Percentiles rank a stretch among this genome's conserved stretches.
Evolutionary conservation across 2,888 invertebrate genomes (phyloP).

Genomic region (Cerastis leucographa): DNA sequence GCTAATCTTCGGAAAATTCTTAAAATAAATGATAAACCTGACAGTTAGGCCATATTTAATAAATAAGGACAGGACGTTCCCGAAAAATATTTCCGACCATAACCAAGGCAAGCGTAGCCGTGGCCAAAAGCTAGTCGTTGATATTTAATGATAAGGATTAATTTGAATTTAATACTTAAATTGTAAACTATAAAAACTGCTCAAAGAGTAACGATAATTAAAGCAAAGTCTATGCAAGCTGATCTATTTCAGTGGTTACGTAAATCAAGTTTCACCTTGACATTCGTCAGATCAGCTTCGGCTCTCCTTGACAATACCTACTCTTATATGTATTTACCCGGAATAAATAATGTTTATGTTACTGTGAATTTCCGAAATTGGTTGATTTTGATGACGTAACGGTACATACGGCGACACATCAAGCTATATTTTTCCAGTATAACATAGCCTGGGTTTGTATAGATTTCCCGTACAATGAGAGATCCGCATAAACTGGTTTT

Average conservation of each 20-base stretch:
- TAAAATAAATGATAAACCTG: neutral
- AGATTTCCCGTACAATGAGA: too few species aligned
- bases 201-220: slow-evolving; percentile 72
- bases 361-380: neutral
- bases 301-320: slow-evolving; percentile 21
- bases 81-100: neutral
- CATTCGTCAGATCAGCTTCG: slow-evolving; percentile 72
- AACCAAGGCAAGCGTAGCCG: neutral
- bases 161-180: neutral
- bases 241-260: slow-evolving; percentile 77
- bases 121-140: neutral
- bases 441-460: too few species aligned
- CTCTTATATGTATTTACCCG: neutral
- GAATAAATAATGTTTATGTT: neutral
- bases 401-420: neutral
- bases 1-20: neutral
- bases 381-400: neutral
- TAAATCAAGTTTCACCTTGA: slow-evolving; percentile 81
- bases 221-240: slow-evolving; percentile 72
- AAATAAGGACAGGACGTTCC: neutral
- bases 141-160: neutral
- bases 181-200: slow-evolving; percentile 37
- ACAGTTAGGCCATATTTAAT: neutral
- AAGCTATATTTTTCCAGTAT: too few species aligned
- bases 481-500: too few species aligned